phyloP scores from a whole-genome alignment of 2,113 vertebrate species.

The Trogon melanurus region DNA sequence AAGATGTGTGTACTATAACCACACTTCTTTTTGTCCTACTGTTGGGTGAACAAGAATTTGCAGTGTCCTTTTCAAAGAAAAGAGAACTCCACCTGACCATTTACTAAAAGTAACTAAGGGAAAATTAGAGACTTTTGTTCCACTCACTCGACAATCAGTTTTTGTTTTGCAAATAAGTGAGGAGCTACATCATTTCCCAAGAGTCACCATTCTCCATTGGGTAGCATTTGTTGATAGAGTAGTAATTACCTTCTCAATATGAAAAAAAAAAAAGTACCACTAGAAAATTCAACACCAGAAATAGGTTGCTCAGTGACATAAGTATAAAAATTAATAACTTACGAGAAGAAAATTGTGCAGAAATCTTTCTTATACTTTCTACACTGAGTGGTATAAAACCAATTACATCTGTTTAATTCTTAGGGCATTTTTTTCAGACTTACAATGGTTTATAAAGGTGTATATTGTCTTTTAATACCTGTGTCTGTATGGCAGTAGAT shows the following conservation, averaged over 20 bases:
- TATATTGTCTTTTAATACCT: not conserved
- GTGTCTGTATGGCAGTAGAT: not conserved
- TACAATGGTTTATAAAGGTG: not conserved
- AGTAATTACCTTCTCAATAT: not conserved
- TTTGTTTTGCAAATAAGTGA: not conserved
- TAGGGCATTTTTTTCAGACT: not conserved
- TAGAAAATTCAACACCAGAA: not conserved
- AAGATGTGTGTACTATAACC: not conserved
- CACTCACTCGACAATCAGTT: not conserved
- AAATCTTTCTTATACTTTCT: not conserved
- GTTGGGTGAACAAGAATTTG: not conserved
- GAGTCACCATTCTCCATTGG: not conserved
- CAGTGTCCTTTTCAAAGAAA: not conserved
- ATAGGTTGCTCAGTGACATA: not conserved
- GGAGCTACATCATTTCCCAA: not conserved
- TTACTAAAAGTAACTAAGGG: not conserved
- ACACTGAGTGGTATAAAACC: not conserved
- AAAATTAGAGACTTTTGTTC: not conserved
- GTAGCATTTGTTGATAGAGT: not conserved
- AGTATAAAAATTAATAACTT: not conserved
- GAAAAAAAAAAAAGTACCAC: not conserved
- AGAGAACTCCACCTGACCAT: not conserved
- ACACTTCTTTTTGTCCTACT: not conserved
- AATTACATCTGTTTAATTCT: not conserved
- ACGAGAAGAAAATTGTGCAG: not conserved